Base-by-base conservation (phyloP, 2,888 invertebrate genomes). In the Melinaea marsaeus region DNA sequence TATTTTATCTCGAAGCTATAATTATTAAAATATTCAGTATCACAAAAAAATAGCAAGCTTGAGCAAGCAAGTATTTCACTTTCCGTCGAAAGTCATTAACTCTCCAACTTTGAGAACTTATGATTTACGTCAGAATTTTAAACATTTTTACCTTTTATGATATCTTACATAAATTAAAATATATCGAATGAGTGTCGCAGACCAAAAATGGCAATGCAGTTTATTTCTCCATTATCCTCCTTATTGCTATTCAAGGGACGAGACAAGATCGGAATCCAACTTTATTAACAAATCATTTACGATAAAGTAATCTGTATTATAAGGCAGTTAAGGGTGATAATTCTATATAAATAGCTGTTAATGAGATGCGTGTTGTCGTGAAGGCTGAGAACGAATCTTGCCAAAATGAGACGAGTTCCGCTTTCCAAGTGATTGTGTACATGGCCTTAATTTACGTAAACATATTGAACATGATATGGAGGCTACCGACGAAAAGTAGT, bases 311-410 rank as follows among this genome's bases (percentile, higher is more conserved):
- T 13, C 46, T 46, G 33, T 61, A 54, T 45, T 1, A 4, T 2
- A 13, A 22, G 6, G 3, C 1, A 2, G 0, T 3, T 61, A 61
- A 57, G 32, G 35, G 13, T 35, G n/a, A 63, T 5, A 59, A 47
- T 59, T 13, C 33, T 22, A 3, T 13, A 13, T 2, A 11, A 7
- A 9, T 22, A 22, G 5, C 5, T 4, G 3, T 11, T 35, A 6
- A 33, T 32, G 62, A 58, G 56, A 62, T 61, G 48, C 63, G 61
- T 63, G 65, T 65, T 65, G 58, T 60, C 61, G 61, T 62, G 65
- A 68, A 68, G 67, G 67, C 63, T 61, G 67, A 67, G 67, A 65
- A 63, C 63, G 65, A 9, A 32, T 61, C 60, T 58, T 65, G 48
- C 58, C 59, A 61, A 67, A 62, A n/a, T 57, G 46, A 58, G 55